Conservation (phyloP, 2,113 vertebrate genomes). For the Eira barbara region DNA sequence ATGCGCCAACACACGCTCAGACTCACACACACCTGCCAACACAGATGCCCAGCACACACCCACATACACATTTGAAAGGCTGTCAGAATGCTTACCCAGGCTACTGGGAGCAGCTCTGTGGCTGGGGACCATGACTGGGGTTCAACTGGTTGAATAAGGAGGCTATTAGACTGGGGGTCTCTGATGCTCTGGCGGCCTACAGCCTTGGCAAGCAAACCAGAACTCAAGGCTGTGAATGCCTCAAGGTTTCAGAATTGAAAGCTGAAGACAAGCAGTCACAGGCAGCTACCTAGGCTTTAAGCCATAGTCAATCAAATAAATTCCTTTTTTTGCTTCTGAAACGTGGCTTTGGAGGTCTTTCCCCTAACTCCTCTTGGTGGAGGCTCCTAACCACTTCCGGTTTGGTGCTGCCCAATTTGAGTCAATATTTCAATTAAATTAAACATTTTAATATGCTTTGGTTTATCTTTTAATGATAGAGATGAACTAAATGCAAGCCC, state of each 20-base stretch:
- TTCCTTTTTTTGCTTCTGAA: background rate
- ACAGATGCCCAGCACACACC: background rate
- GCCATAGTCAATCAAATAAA: background rate
- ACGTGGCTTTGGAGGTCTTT: background rate
- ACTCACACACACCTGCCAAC: background rate
- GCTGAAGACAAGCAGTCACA: background rate
- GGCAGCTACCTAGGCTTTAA: background rate
- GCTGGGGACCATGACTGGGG: too few relatives aligned
- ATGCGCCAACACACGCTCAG: background rate
- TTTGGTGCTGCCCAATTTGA: background rate
- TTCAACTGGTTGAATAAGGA: background rate
- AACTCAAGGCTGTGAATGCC: background rate
- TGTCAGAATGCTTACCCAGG: background rate
- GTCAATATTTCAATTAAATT: background rate
- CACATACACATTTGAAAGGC: background rate
- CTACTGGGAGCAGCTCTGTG: background rate
- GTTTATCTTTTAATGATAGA: background rate
- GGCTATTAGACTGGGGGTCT: background rate
- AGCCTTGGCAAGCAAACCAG: background rate
- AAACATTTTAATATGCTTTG: background rate
- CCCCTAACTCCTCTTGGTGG: background rate
- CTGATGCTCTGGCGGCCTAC: rapidly evolving
- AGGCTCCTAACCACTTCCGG: rapidly evolving
- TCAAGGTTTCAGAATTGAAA: background rate
- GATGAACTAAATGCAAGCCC: background rate